Conservation (phyloP, 2,797 vertebrate genomes). For the Peromyscus attwateri region DNA sequence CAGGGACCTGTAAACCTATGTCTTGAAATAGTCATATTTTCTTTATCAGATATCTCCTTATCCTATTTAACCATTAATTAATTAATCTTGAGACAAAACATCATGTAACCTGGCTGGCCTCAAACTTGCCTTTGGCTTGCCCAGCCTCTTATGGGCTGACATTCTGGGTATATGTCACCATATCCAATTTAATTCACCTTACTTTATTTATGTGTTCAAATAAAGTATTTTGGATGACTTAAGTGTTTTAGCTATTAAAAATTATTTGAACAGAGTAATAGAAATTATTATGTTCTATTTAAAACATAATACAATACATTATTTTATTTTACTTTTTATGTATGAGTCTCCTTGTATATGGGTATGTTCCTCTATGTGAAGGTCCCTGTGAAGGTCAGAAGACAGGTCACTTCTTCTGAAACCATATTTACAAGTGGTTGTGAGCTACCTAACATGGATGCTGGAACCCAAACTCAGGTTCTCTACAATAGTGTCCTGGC, state of each 20-base stretch:
- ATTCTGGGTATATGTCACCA: not conserved
- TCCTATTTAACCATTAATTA: not conserved
- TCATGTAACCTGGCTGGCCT: not conserved
- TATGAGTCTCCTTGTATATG: not conserved
- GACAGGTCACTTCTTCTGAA: not conserved
- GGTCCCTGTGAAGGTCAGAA: not conserved
- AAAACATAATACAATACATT: not conserved
- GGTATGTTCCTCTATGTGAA: not conserved
- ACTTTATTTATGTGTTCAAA: not conserved
- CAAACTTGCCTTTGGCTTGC: not conserved
- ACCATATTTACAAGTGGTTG: not conserved
- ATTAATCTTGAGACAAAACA: not conserved
- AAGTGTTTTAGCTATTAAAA: not conserved
- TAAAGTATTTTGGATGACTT: not conserved
- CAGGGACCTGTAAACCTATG: not conserved
- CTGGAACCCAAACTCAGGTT: not conserved
- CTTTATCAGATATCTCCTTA: not conserved
- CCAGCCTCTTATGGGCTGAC: not conserved
- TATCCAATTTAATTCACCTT: not conserved
- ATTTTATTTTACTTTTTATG: not conserved
- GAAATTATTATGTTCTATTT: not conserved
- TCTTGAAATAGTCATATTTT: not conserved
- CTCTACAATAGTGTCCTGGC: not conserved
- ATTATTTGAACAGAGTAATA: not conserved
- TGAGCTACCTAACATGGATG: not conserved